Evolutionary conservation across 2,797 vertebrate genomes (phyloP).

Genomic region (Sebastes trivittatus): DNA sequence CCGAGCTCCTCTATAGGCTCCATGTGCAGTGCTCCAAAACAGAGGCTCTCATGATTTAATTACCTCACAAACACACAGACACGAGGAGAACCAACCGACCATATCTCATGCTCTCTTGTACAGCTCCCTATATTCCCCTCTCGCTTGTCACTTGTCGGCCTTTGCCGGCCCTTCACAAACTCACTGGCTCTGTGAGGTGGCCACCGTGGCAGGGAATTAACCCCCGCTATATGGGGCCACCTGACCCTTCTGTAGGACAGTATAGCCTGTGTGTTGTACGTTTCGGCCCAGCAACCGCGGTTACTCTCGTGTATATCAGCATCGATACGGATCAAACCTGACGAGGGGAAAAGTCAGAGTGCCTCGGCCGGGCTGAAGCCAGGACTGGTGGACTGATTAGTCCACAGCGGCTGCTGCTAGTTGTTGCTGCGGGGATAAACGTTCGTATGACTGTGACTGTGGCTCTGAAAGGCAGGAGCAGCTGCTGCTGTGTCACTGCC

Average conservation of each 20-base stretch:
- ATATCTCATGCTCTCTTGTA: conserved; percentile 8
- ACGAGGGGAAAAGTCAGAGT: conserved; percentile 32
- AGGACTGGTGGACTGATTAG: conserved; percentile 53
- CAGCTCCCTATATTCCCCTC: conserved; percentile 31
- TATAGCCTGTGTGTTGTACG: conserved; percentile 31
- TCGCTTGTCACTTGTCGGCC: conserved; percentile 45
- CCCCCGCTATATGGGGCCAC: conserved; percentile 28
- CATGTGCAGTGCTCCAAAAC: conserved; percentile 49
- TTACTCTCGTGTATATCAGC: conserved; percentile 54
- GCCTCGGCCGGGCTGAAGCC: conserved; percentile 23
- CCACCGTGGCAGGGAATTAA: conserved; percentile 48
- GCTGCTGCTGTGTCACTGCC: conserved; percentile 67
- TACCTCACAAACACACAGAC: conserved; percentile 40
- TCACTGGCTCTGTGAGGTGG: conserved; percentile 27
- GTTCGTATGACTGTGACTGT: conserved; percentile 9
- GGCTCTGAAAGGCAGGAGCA: conserved; percentile 51
- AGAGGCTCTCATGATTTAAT: conserved; percentile 67
- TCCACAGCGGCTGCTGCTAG: conserved; percentile 38
- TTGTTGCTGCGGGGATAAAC: conserved; percentile 47
- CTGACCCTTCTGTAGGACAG: conserved; percentile 56
- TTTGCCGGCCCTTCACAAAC: conserved; percentile 38
- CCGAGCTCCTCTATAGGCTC: conserved; percentile 19
- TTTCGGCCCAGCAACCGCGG: conserved; percentile 31
- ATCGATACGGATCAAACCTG: conserved; percentile 56
- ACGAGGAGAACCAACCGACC: conserved; percentile 23